Percentiles rank a stretch among this genome's conserved stretches.
phyloP scores from a whole-genome alignment of 2,113 vertebrate species.

The Felis catus region DNA sequence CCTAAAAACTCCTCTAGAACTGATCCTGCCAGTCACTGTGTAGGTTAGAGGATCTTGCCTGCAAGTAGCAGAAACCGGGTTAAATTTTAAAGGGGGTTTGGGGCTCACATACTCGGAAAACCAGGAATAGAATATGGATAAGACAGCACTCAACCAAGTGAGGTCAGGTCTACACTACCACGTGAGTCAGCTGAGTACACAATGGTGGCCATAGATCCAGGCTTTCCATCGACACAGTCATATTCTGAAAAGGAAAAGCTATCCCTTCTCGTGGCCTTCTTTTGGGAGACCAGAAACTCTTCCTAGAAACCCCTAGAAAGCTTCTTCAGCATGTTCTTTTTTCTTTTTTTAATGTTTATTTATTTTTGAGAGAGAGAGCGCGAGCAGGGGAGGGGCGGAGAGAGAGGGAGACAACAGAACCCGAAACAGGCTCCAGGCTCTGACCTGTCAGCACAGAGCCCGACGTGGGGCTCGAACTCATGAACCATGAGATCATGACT shows the following conservation, averaged over 20 bases:
- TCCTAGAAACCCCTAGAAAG: not conserved
- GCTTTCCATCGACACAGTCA: not conserved
- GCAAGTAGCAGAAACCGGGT: not conserved
- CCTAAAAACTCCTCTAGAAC: not conserved
- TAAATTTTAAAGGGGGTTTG: not conserved
- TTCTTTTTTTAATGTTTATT: no score
- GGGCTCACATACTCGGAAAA: not conserved
- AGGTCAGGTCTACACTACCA: no score
- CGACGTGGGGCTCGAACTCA: no score
- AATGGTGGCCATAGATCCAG: not conserved
- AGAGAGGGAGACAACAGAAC: no score
- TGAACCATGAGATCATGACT: no score
- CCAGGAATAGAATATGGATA: not conserved
- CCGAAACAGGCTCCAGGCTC: no score
- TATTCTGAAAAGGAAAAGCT: not conserved
- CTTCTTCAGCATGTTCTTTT: no score
- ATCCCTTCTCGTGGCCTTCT: not conserved
- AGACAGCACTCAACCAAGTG: rapidly evolving
- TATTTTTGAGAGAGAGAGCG: no score
- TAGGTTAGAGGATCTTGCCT: not conserved
- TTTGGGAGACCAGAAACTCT: not conserved
- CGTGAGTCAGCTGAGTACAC: no score
- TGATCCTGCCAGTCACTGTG: not conserved
- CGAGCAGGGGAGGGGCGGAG: no score
- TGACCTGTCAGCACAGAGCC: no score